Evolutionary conservation across 2,113 vertebrate species (phyloP), one percentile per base, ranked within the genome.

Genomic region (Lasiurus cinereus): DNA sequence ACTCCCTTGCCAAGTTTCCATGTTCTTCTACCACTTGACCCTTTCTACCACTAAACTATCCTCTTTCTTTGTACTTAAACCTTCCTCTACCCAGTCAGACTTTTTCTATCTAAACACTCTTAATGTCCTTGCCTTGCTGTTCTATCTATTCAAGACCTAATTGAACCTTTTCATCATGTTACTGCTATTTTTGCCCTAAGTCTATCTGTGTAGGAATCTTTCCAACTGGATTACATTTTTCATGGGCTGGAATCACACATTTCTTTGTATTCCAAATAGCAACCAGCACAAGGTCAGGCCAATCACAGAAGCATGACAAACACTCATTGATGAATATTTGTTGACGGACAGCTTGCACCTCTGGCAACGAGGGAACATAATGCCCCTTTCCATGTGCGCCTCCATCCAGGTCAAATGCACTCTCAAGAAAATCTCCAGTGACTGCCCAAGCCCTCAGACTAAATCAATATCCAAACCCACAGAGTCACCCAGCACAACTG

Each of bases 141-240:
- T 74, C 24, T 77, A 43, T 36, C 24, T 46, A 69, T 16, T 66
- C 72, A 92, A 88, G 80, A 36, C 11, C 31, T 79, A 50, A 11
- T 11, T 43, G 29, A 82, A 64, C 39, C 78, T 82, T 95, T 77
- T 52, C 85, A 85, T 83, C 27, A 54, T 15, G 10, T 90, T 9
- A 74, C 8, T 24, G 52, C 33, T 83, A 66, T 76, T 89, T 90
- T 62, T 52, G 19, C 90, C 18, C 73, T 36, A 13, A 27, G 21
- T 90, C 66, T 77, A 48, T 27, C 64, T 77, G 21, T 89, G 54
- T 77, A 16, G 31, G 59, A 6, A 7, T 62, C 46, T 88, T 67
- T 83, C 82, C 39, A 73, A 73, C n/a, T 19, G 6, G 24, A 93
- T 72, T 78, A 67, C 85, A 43, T 85, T 92, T 83, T 84, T 89